Conservation (phyloP, 2,113 vertebrate genomes). For the Oncorhynchus mykiss region DNA sequence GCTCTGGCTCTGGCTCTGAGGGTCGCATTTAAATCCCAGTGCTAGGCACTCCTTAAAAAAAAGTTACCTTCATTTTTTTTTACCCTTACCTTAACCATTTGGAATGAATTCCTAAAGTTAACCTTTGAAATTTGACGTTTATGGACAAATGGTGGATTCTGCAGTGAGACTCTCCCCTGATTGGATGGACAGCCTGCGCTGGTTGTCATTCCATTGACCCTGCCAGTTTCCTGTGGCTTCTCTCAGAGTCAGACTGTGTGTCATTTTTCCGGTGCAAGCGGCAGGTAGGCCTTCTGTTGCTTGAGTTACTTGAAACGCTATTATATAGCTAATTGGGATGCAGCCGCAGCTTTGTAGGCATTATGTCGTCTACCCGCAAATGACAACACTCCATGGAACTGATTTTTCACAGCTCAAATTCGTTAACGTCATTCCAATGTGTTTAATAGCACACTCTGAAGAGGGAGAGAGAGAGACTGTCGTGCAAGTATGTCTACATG, state of each 20-base stretch:
- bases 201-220: constrained; percentile 17
- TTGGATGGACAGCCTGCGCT: constrained; percentile 5
- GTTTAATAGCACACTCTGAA: constrained; percentile 3
- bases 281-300: constrained; percentile 25
- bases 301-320: constrained; percentile 44
- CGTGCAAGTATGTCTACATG: too few species aligned
- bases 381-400: constrained; percentile 65
- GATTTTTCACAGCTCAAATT: constrained; percentile 53
- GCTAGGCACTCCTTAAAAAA: too few species aligned
- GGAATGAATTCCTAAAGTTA: too few species aligned
- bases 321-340: constrained; percentile 37
- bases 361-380: constrained; percentile 47
- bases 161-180: constrained; percentile 1
- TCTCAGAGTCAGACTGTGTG: constrained; percentile 13
- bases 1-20: too few species aligned
- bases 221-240: constrained; percentile 31
- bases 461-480: not conserved
- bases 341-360: constrained; percentile 20
- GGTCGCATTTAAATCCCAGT: too few species aligned
- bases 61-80: too few species aligned
- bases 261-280: constrained; percentile 13
- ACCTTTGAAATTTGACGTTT: too few species aligned
- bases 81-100: too few species aligned
- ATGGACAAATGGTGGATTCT: too few species aligned
- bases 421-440: constrained; percentile 35